Conservation (phyloP, 2,797 vertebrate species). For the Sebastes nivosus region DNA sequence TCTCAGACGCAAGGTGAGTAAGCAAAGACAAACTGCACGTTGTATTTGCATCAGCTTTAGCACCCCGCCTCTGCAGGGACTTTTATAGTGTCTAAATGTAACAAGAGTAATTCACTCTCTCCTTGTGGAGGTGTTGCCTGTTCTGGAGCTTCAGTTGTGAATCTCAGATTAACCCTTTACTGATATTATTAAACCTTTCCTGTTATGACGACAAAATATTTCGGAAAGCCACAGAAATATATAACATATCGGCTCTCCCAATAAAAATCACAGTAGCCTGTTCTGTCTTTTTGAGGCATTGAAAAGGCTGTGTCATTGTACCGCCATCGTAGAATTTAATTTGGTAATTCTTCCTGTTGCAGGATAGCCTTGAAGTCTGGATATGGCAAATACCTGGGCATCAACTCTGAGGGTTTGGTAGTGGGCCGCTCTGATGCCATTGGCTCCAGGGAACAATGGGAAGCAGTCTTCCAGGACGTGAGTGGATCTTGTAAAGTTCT, state of each 20-base stretch:
- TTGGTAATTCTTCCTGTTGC: neutral
- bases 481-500: conserved; percentile 60
- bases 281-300: neutral
- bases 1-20: conserved; percentile 91
- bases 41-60: conserved; percentile 16
- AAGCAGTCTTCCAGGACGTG: conserved; percentile 94
- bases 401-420: conserved; percentile 94
- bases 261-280: neutral
- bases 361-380: conserved; percentile 97
- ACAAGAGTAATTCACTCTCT: neutral
- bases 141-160: neutral
- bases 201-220: neutral
- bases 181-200: conserved; percentile 1
- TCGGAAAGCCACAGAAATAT: neutral
- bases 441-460: conserved; percentile 97
- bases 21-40: neutral
- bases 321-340: neutral
- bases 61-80: neutral
- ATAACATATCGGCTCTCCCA: neutral
- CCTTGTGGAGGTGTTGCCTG: neutral
- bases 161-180: neutral
- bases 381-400: conserved; percentile 96
- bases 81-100: neutral
- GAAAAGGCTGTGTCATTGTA: neutral
- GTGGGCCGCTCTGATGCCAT: conserved; percentile 96